phyloP scores from a whole-genome alignment of 2,797 vertebrate genomes.

The Psittacula echo region DNA sequence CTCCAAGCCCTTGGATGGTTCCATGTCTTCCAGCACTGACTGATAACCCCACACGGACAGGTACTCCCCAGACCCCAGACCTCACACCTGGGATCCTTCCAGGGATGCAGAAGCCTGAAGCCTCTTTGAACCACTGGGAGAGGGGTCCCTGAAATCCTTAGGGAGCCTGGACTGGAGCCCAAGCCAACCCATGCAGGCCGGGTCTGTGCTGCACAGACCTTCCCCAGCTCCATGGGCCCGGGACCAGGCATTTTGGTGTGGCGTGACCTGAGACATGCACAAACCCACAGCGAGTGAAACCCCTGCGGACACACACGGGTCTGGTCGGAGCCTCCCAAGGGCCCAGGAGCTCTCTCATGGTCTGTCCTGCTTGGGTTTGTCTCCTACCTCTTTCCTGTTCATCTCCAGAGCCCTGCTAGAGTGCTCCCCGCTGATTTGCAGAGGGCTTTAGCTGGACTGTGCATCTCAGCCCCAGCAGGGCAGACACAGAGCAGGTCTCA shows the following conservation, averaged over 20 bases:
- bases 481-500: neutral
- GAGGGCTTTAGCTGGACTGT: conserved; percentile 11
- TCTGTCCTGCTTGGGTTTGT: neutral
- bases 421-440: neutral
- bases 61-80: neutral
- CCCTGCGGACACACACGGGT: neutral
- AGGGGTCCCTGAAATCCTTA: neutral
- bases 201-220: neutral
- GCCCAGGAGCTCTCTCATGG: neutral
- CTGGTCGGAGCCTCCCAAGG: fast-evolving
- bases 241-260: neutral
- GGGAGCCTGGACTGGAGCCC: neutral
- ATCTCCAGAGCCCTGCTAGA: neutral
- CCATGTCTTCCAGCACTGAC: neutral
- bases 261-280: neutral
- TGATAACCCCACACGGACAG: neutral
- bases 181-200: neutral
- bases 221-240: fast-evolving
- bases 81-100: neutral
- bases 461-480: neutral
- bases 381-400: neutral
- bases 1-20: neutral
- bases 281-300: neutral
- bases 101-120: neutral
- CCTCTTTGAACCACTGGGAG: fast-evolving